Base-by-base conservation (phyloP, 2,888 invertebrate genomes). In the Empis livida region DNA sequence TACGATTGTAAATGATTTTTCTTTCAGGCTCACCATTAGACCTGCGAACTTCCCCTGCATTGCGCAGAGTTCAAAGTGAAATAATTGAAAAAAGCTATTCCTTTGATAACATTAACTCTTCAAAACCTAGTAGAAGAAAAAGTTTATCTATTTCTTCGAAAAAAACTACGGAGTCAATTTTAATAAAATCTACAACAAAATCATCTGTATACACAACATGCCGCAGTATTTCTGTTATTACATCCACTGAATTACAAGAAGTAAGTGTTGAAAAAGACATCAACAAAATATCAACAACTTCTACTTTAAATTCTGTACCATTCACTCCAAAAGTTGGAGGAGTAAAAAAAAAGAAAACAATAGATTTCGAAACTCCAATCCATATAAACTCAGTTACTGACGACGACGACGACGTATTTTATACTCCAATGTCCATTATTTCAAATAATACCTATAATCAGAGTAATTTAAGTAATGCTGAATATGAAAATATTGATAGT, bases 21-120 rank as follows among this genome's bases (percentile, higher is more conserved):
- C 2, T 27, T 17, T 43, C 42, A 13, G 49, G 38, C 9, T 53
- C 55, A 11, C 57, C 62, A n/a, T 51, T 64, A 32, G 68, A 69
- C 53, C 49, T 69, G 13, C 62, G 68, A 8, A 55, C 65, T 3
- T 65, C 68, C 3, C 70, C 68, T 6, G 67, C 56, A 6, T 44
- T 68, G 14, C 61, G 67, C 6, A 63, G 68, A 3, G 58, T 62
- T 8, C 60, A 63, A 42, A 61, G 56, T 43, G 62, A 63, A 47
- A 51, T 50, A 11, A 49, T 54, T 14, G 46, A 49, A 15, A 43
- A 42, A 6, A 44, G 46, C 20, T 53, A 27, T 37, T 51, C 49
- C 23, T 46, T 42, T 38, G 53, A 50, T 30, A 48, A 45, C 37
- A 40, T 45, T 9, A 35, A 44, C 16, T 52, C 42, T n/a, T 16